Conservation (phyloP, 2,113 vertebrate genomes). For the Cygnus atratus region DNA sequence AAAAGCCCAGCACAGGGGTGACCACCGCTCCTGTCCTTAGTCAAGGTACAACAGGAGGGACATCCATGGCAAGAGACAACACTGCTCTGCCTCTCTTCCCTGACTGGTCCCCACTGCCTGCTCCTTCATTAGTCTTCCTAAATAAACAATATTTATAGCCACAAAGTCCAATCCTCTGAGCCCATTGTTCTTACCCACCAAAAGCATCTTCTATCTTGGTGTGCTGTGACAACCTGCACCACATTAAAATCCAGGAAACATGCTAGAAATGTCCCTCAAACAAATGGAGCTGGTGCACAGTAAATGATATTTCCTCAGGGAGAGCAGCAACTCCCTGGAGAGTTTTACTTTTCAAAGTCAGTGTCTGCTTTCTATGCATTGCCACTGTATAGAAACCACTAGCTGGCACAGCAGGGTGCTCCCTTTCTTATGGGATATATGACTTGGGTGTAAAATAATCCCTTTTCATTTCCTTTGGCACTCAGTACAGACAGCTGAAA, state of each 20-base stretch:
- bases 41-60: neutral
- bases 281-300: neutral
- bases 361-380: constrained; percentile 54
- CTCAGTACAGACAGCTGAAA: constrained; percentile 47
- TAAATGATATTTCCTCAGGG: constrained; percentile 21
- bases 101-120: neutral
- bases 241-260: constrained; percentile 53
- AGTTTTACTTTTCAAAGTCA: constrained; percentile 51
- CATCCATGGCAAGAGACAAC: neutral
- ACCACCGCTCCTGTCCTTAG: neutral
- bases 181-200: constrained; percentile 15
- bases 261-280: constrained; percentile 27
- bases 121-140: constrained; percentile 65
- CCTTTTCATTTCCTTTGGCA: constrained; percentile 42
- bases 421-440: constrained; percentile 53
- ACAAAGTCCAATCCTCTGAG: constrained; percentile 15
- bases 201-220: neutral
- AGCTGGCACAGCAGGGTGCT: constrained; percentile 58
- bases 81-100: constrained; percentile 30
- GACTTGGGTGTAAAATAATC: constrained; percentile 68
- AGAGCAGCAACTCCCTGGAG: constrained; percentile 38
- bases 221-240: constrained; percentile 17
- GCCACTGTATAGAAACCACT: constrained; percentile 55
- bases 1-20: neutral
- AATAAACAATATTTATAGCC: constrained; percentile 51